Evolutionary conservation across 1,140 invertebrate species (phyloP), one percentile per base, ranked within the genome.

Genomic region (Oreohelix idahoensis): DNA sequence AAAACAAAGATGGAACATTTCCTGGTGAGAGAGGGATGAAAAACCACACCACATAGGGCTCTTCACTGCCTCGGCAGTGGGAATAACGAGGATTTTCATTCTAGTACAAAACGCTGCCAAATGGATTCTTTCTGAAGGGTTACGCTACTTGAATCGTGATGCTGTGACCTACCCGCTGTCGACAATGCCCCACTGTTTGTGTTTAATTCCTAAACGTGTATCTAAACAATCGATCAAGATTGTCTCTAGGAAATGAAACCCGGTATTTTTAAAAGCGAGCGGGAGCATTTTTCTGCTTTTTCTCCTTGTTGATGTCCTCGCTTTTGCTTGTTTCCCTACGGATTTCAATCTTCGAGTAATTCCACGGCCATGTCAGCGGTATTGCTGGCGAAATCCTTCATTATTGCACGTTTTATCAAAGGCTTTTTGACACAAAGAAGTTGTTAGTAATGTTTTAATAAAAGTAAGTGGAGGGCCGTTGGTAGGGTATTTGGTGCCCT

Each of bases 131-230:
- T 17, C 69, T 35, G 36, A 10, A 8, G 69, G 32, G 69, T 70
- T 70, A 70, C 69, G 32, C 69, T 70, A 36, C 69, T 70, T 70
- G 69, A 70, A 38, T 38, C 13, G 32, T 70, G 69, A 70, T 38
- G 29, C 69, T 5, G 2, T 35, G 69, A 35, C 32, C 69, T 70
- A 70, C 15, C 69, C 15, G 32, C 29, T 35, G 1, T 10, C 69
- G 11, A 15, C 5, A 4, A 10, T 38, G 69, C 4, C 11, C 36
- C n/a, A 5, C 11, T 70, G 69, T 70, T 70, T 70, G 29, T 70
- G 29, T 70, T 70, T 70, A 5, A 70, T 70, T 70, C 32, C 5
- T 35, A 70, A 70, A 38, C 69, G 69, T 38, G 4, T 35, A 17
- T 35, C 29, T n/a, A 70, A 70, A 35, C 29, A 70, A 36, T 35